Evolutionary conservation across 2,888 invertebrate genomes (phyloP), one percentile per base, ranked within the genome.

Genomic region (Brachypalpus laphriformis): DNA sequence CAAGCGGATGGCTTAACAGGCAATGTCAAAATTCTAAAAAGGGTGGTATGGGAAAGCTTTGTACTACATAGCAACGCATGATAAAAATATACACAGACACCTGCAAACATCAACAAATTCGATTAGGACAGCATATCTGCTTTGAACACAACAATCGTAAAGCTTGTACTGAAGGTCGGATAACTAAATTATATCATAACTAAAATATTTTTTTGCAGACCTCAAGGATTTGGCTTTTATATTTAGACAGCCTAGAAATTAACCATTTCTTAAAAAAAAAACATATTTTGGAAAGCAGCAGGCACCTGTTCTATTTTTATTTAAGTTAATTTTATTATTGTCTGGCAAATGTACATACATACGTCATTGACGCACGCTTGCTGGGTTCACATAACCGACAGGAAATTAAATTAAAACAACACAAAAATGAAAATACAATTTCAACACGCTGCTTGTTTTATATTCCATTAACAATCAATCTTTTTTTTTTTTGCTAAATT

Each of bases 301-400:
- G 56, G 56, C 34, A 31, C 56, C 56, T 34, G 18, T 34, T 56
- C 34, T 56, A 56, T 56, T 56, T 56, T 31, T 56, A 56, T 16
- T 11, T 9, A 56, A 34, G 4, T 31, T 16, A 14, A 18, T 31
- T 34, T 31, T 16, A 11, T 28, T 56, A 16, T 18, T 34, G 34
- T 56, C 56, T 34, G 31, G 31, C 56, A 18, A 34, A 56, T 20
- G 34, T 56, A 56, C 56, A 18, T 18, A 56, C 11, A 18, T 56
- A 56, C 56, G 56, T 56, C 56, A 56, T 34, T 56, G 31, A 56
- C 31, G 11, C 56, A 11, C 16, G 11, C 18, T 34, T 34, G 14
- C 16, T 25, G 4, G 28, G n/a, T 37, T n/a, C 37, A 31, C 16
- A 1, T 2, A 16, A 20, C 34, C 34, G 31, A 34, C 56, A 34